Base-by-base conservation (phyloP, 2,113 vertebrate species). In the Lethenteron reissneri region DNA sequence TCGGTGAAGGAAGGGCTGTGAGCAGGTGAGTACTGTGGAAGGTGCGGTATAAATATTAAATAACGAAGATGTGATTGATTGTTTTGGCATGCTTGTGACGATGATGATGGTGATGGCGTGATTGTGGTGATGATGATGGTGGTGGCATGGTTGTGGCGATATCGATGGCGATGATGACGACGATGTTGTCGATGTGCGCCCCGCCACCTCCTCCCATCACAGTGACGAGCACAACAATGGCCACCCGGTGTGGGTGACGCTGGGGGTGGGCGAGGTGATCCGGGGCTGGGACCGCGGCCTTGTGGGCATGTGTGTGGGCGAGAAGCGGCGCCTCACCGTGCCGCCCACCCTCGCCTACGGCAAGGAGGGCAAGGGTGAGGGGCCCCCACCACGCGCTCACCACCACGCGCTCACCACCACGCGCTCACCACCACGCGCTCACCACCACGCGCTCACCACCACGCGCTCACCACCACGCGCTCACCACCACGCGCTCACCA, bases 221-320 rank as follows among this genome's bases (percentile, higher is more conserved):
- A 97, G 94, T 76, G 85, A 86, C 76, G 80, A 80, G 71, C 76
- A 88, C 58, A 90, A 92, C 71, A 87, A 92, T 74, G 85, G 81
- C 14, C 85, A 92, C 19, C 88, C 94, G 59, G 84, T 90, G 56
- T 97, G 91, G 94, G 94, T 99, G 78, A 99, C 89, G 1, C 82
- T 99, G 77, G 94, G n/a, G n/a, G 85, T 85, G 74, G 78, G 75
- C 76, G 92, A 97, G 79, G 87, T 82, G 62, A 81, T 99, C 73
- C 84, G 81, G 78, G 91, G 92, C 71, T 99, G 91, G 94, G 92
- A 97, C 78, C 89, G 81, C 75, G 91, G 92, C 71, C 78, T 97
- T 75, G 82, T 83, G 77, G 79, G 84, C 71, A 97, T 97, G 94
- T 97, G 94, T 78, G 75, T 81, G 12, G 89, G 91, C 76, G 91